Evolutionary conservation across 1,140 invertebrate species (phyloP), one percentile per base, ranked within the genome.

Genomic region (Nasonia vitripennis): DNA sequence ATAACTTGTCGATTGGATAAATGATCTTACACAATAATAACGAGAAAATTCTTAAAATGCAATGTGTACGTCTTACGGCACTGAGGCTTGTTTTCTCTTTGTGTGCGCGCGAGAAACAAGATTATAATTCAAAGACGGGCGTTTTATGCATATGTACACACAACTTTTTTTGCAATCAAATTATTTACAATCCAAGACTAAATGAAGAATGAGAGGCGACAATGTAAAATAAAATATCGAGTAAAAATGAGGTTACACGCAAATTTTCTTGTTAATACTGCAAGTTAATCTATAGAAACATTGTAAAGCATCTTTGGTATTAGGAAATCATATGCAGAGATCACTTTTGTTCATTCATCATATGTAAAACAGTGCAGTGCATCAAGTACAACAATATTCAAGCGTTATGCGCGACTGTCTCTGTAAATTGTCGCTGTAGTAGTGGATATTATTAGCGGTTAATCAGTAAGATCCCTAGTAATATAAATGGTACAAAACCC

Each of bases 391-490:
- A 86, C 79, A 83, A 86, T 83, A 86, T 80, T 86, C 45, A 62
- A 86, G 74, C 80, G 74, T 81, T 86, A 78, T 73, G 84, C 74
- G 80, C 80, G 80, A 37, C 84, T 82, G 62, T 83, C 74, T 86
- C 85, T 86, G 85, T 86, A 83, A 86, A 86, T 83, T 86, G 78
- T 86, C 85, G 75, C 73, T 86, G 85, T 86, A 82, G 85, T 82
- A 86, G 81, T 86, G 48, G 45, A 86, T 86, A 88, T 90, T 89
- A 89, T 87, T 89, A 90, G 86, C 86, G 83, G 88, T 92, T 92
- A 91, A 89, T 88, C 71, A 87, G 79, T 92, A 91, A 92, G 90
- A 87, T 87, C 87, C 91, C 88, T 90, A 88, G 88, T 91, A 91
- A 90, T 89, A 87, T 91, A 89, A 91, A 91, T 88, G 88, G 88